Percentiles rank a stretch among this genome's conserved stretches.
Conservation (phyloP, 2,113 vertebrate species). For the Falcunculus frontatus region DNA sequence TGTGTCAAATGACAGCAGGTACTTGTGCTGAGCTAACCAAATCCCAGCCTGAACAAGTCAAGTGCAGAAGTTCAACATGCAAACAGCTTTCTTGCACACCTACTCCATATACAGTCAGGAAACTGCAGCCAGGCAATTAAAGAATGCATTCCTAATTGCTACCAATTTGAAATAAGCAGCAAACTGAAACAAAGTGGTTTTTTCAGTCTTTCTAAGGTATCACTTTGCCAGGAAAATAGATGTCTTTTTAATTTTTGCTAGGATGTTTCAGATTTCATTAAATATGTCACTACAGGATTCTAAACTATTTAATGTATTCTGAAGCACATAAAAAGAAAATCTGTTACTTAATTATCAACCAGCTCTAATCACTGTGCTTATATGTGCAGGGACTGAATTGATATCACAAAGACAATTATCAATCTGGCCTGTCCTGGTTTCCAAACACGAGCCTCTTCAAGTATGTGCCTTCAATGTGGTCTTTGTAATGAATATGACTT, state of each 20-base stretch:
- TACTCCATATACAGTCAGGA: neutral
- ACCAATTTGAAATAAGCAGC: neutral
- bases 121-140: neutral
- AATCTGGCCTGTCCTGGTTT: neutral
- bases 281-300: neutral
- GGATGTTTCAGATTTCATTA: neutral
- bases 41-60: neutral
- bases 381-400: neutral
- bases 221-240: neutral
- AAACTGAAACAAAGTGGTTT: neutral
- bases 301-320: neutral
- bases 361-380: neutral
- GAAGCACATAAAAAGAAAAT: neutral
- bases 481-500: conserved; percentile 45
- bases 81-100: neutral
- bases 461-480: neutral
- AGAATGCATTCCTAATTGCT: neutral
- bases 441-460: conserved; percentile 11
- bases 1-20: neutral
- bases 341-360: neutral
- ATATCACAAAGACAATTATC: neutral
- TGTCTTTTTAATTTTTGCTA: neutral
- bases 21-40: neutral
- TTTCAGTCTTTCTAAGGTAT: neutral
- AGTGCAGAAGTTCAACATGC: neutral